Base-by-base conservation (phyloP, 2,797 vertebrate species). In the Parotocinclus haroldoi region DNA sequence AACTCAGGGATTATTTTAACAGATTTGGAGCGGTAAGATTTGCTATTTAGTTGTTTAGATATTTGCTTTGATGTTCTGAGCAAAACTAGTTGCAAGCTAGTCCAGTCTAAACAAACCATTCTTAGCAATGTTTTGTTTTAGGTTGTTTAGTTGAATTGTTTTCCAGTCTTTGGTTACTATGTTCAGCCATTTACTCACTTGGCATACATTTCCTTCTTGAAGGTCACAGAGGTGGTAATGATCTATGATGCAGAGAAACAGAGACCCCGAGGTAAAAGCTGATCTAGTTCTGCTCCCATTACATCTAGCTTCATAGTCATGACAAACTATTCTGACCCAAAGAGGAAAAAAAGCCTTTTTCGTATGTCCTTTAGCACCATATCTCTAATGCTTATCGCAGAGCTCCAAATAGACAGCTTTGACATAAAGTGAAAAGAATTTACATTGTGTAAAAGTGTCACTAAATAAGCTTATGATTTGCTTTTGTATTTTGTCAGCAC, bases 1-100 rank as follows among this genome's bases (percentile, higher is more conserved):
- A 99, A 91, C 96, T 99, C 93, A 96, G 95, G 93, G 97, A 99
- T 85, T 99, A 99, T 94, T 99, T 99, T 94, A 99, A 96, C 93
- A 94, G 96, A 88, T 99, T 99, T 64, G 97, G 97, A 93, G 94
- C 96, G 97, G 97, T 99, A 89, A 99, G 97, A 95, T 85, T 60
- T 19, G 54, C 62, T 10, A 39, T 66, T 36, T n/a, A 14, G 14
- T 17, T 56, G 18, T 54, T 66, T 37, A 6, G 38, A 37, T 42
- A 16, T 16, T 49, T 63, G n/a, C 8, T 40, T 17, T 49, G 13
- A 0, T 18, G 4, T 14, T 27, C 10, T 17, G 10, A 53, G 10
- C 19, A 12, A 49, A 7, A 49, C 6, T n/a, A 49, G 12, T 27
- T 27, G 27, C 27, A 27, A 27, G 27, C 27, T 27, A 27, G 27